Evolutionary conservation across 2,113 vertebrate species (phyloP).

Genomic region (Cyanoramphus novaezelandiae): DNA sequence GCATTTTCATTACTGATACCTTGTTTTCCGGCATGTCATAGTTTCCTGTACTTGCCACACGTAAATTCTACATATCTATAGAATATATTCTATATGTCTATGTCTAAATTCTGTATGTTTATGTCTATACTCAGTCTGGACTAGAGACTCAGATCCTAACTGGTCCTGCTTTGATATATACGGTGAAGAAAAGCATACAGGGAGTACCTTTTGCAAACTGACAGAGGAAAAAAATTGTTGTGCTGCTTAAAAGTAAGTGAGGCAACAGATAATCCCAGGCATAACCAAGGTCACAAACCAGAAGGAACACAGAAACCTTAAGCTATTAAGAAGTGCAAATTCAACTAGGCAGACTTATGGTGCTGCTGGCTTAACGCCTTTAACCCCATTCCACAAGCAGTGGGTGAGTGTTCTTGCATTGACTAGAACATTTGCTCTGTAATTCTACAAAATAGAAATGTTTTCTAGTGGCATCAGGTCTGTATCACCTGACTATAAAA

Average conservation of each 20-base stretch:
- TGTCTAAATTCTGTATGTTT: neutral
- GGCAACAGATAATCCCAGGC: neutral
- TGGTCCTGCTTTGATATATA: too few species aligned
- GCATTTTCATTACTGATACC: neutral
- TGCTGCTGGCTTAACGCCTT: neutral
- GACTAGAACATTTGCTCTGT: neutral
- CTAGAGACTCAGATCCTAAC: neutral
- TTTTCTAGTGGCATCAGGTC: neutral
- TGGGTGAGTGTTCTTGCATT: neutral
- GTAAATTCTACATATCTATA: neutral
- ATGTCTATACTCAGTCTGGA: neutral
- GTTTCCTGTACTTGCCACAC: neutral
- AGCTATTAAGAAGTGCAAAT: neutral
- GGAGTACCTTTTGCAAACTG: neutral
- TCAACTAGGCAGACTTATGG: neutral
- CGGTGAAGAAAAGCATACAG: neutral
- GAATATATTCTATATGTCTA: too few species aligned
- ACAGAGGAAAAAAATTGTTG: accelerated
- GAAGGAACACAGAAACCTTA: neutral
- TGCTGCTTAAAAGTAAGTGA: neutral
- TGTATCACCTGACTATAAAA: neutral
- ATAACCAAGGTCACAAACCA: neutral
- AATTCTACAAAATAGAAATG: neutral
- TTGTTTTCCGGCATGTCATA: neutral
- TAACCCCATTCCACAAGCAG: neutral